Evolutionary conservation across 2,797 vertebrate species (phyloP).

Genomic region (Mormyrus hasselquistii): DNA sequence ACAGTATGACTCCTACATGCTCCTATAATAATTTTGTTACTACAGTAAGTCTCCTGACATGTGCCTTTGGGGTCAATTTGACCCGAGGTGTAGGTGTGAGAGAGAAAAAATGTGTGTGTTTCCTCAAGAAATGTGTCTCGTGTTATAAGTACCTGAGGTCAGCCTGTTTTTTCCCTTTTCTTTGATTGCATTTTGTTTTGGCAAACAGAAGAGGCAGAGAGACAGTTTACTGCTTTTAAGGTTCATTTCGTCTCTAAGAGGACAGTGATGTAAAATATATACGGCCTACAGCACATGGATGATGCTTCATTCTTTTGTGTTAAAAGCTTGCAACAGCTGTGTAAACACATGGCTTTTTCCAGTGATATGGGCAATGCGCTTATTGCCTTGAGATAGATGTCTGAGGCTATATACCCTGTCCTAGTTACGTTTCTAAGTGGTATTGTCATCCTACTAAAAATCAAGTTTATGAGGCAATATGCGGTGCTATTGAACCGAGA

Average conservation of each 20-base stretch:
- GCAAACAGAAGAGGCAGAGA: neutral
- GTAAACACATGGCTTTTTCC: conserved; percentile 64
- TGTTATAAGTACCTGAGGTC: neutral
- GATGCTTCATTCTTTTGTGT: conserved; percentile 46
- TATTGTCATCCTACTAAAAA: conserved; percentile 53
- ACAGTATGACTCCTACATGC: neutral
- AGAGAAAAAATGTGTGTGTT: neutral
- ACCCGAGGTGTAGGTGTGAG: neutral
- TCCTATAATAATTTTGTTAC: neutral
- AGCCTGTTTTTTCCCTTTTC: neutral
- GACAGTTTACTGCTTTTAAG: conserved; percentile 35
- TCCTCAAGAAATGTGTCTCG: neutral
- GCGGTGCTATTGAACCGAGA: conserved; percentile 11
- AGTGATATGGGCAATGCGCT: conserved; percentile 58
- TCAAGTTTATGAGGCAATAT: conserved; percentile 50
- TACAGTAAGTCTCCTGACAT: neutral
- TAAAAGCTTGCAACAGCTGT: conserved; percentile 68
- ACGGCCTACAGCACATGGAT: conserved; percentile 57
- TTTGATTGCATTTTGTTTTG: conserved; percentile 9
- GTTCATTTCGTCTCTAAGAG: conserved; percentile 56
- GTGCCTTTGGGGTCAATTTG: neutral
- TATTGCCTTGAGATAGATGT: conserved; percentile 62
- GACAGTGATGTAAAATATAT: conserved; percentile 66
- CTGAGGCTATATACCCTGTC: conserved; percentile 60
- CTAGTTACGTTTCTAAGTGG: conserved; percentile 45